phyloP scores from a whole-genome alignment of 2,113 vertebrate genomes.

The Merops nubicus region DNA sequence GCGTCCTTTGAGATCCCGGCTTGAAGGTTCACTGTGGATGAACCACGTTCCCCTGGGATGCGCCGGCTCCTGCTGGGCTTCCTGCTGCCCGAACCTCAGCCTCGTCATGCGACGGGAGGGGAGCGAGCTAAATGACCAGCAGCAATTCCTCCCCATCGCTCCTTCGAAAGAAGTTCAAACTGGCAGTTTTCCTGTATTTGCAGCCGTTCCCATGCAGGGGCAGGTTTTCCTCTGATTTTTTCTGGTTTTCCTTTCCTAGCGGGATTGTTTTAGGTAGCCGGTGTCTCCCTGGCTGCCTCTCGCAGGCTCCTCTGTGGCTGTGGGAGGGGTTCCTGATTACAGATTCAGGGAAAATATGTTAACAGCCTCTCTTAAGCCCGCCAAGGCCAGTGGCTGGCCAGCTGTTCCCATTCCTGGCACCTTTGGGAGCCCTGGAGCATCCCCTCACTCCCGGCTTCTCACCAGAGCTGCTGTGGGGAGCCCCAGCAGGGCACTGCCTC shows the following conservation, averaged over 20 bases:
- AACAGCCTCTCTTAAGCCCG: neutral
- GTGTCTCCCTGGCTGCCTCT: neutral
- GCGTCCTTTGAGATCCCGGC: neutral
- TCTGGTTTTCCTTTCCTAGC: neutral
- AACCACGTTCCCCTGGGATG: neutral
- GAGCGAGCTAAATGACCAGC: rapidly evolving
- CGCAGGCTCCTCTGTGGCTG: neutral
- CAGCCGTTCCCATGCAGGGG: rapidly evolving
- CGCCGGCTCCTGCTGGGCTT: neutral
- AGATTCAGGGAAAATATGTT: neutral
- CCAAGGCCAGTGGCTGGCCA: neutral
- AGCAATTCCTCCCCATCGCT: neutral
- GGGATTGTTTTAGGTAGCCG: neutral
- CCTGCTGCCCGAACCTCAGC: neutral
- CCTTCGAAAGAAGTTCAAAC: neutral
- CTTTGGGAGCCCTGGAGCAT: rapidly evolving
- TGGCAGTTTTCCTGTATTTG: neutral
- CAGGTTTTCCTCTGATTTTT: neutral
- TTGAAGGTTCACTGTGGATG: neutral
- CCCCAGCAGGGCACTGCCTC: neutral
- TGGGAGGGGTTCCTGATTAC: neutral
- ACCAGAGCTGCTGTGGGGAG: rapidly evolving
- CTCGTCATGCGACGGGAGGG: neutral
- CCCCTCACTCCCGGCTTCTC: neutral
- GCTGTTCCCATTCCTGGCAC: neutral